Base-by-base conservation (phyloP, 2,888 invertebrate species). In the Xylocampa areola region DNA sequence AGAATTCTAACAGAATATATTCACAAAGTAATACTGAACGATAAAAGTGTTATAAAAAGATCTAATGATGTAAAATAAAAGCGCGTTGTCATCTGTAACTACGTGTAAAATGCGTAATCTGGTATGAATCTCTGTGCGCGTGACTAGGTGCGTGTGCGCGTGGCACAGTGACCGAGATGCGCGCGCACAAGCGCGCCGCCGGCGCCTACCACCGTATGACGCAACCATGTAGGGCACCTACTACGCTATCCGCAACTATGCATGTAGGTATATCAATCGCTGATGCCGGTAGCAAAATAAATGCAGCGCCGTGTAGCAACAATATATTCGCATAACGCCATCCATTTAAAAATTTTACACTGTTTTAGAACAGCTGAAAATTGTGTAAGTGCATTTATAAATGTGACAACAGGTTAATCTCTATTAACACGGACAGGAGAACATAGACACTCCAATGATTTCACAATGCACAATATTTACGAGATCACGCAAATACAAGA, bases 111-210 rank as follows among this genome's bases (percentile, higher is more conserved):
- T 62, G 62, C 40, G 72, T 69, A 68, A 63, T 69, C 55, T 72
- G 36, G 68, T 63, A 61, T 67, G 65, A 68, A 74, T 76, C 59
- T 51, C 57, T 48, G 61, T 50, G 70, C 84, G 81, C 84, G 81
- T 85, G 85, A 84, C 77, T 79, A 76, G 77, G 61, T 79, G 77
- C 82, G 80, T 77, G 82, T 79, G 76, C 73, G 76, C 68, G 70
- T 80, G 89, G 81, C 88, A 84, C 85, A 87, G 80, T 89, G 90
- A 90, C 90, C 89, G 87, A 86, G 68, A 79, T 85, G 79, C 80
- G 77, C 77, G 71, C 62, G 71, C 67, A 68, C 59, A 37, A 49
- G 52, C 64, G 77, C 63, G 68, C 64, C 74, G 75, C 75, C 72
- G 77, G 82, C 82, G 81, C 77, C 81, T 71, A 49, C 73, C 65